Evolutionary conservation across 2,888 invertebrate species (phyloP).

Genomic region (Ornithoptera priamus): DNA sequence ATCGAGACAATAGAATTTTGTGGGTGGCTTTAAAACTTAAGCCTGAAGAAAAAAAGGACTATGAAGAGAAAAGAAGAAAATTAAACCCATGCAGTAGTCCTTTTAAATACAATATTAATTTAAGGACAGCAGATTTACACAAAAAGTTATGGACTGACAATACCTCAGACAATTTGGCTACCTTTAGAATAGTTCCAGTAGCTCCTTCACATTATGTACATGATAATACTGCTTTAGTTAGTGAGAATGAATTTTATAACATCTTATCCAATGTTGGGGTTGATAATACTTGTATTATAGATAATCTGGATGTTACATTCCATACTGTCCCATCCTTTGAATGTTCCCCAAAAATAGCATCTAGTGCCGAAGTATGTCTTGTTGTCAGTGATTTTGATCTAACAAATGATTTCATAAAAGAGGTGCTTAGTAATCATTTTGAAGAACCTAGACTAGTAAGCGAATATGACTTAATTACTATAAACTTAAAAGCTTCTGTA

Average conservation of each 20-base stretch:
- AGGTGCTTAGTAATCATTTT: constrained; percentile 84
- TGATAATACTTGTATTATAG: constrained; percentile 42
- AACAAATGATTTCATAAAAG: constrained; percentile 76
- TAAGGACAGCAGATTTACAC: constrained; percentile 63
- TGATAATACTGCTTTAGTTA: constrained; percentile 51
- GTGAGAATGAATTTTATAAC: constrained; percentile 64
- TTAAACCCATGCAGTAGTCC: constrained; percentile 38
- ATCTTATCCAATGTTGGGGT: constrained; percentile 55
- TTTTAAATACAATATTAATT: constrained; percentile 54
- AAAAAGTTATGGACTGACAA: constrained; percentile 59
- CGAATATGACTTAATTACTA: constrained; percentile 82
- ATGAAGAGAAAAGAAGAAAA: constrained; percentile 41
- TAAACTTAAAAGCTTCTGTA: constrained; percentile 78
- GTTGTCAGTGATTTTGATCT: constrained; percentile 68
- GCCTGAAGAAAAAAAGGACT: constrained; percentile 49
- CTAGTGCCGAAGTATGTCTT: constrained; percentile 61
- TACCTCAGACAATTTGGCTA: constrained; percentile 43
- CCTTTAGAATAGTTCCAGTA: constrained; percentile 63
- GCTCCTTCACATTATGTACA: constrained; percentile 54
- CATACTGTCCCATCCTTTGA: constrained; percentile 63
- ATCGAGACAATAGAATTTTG: constrained; percentile 66
- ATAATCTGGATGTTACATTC: constrained; percentile 48
- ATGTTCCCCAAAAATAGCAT: constrained; percentile 66
- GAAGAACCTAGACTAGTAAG: constrained; percentile 83
- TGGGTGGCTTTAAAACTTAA: constrained; percentile 66